Conservation (phyloP, 1,140 invertebrate species). For the Magallana angulata region DNA sequence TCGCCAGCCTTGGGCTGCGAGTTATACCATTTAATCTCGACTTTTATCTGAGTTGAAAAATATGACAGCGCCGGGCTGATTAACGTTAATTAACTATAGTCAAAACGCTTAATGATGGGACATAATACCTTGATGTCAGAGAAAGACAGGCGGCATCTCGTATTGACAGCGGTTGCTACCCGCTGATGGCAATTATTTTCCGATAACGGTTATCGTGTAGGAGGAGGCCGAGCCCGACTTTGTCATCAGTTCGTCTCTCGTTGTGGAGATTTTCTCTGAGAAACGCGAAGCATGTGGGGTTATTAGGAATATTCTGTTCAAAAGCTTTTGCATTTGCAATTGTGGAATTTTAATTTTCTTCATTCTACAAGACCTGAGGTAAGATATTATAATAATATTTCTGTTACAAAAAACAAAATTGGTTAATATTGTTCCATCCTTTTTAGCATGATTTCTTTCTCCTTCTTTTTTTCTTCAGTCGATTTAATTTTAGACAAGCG, state of each 20-base stretch:
- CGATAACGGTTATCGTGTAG: background rate
- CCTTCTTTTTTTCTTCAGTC: too few relatives aligned
- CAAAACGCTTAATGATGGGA: conserved; percentile 30
- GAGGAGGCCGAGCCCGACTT: background rate
- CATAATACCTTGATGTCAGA: conserved; percentile 33
- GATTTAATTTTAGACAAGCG: too few relatives aligned
- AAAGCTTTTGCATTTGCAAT: background rate
- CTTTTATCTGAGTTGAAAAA: conserved; percentile 29
- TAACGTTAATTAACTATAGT: conserved; percentile 25
- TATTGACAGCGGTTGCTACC: conserved; percentile 10
- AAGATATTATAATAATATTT: background rate
- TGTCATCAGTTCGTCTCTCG: background rate
- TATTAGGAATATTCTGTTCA: background rate
- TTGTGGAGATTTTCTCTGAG: background rate
- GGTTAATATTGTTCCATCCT: too few relatives aligned
- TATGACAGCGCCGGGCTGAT: background rate
- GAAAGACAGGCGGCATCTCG: background rate
- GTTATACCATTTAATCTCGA: background rate
- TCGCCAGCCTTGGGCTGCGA: background rate
- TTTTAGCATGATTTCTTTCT: too few relatives aligned
- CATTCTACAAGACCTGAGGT: background rate
- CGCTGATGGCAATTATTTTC: conserved; percentile 35
- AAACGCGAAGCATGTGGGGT: background rate
- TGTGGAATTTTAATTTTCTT: background rate
- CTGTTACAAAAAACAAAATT: too few relatives aligned